Percentiles rank a stretch among this genome's conserved stretches.
Evolutionary conservation across 2,113 vertebrate genomes (phyloP).

Genomic region (Albula glossodonta): DNA sequence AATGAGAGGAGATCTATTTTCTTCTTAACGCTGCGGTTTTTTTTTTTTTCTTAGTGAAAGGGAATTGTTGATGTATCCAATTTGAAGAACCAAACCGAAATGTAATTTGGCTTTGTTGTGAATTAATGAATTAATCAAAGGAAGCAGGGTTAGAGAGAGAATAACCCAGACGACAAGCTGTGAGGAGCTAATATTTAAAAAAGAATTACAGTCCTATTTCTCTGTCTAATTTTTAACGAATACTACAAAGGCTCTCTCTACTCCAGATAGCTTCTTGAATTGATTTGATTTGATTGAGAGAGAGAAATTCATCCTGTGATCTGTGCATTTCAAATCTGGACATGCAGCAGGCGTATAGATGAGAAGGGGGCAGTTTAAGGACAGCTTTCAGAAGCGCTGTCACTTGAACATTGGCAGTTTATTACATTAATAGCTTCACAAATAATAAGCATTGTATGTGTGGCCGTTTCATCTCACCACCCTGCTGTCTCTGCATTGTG

Average conservation of each 20-base stretch:
- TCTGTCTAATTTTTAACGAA: conserved; percentile 60
- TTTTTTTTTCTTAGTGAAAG: conserved; percentile 42
- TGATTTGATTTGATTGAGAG: conserved; percentile 71
- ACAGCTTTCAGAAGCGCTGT: background rate
- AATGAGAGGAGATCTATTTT: conserved; percentile 65
- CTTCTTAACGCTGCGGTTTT: conserved; percentile 56
- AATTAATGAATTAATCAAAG: conserved; percentile 74
- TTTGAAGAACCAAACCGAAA: conserved; percentile 56
- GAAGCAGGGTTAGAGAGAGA: conserved; percentile 45
- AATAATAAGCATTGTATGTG: too few relatives aligned
- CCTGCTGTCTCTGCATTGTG: too few relatives aligned
- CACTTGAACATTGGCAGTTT: too few relatives aligned
- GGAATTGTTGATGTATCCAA: conserved; percentile 63
- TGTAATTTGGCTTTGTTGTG: conserved; percentile 64
- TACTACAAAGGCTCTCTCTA: conserved; percentile 54
- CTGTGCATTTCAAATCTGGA: conserved; percentile 55
- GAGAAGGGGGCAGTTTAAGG: conserved; percentile 1
- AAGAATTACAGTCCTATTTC: conserved; percentile 72
- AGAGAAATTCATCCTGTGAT: conserved; percentile 71
- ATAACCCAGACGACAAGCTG: conserved; percentile 47
- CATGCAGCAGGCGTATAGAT: background rate
- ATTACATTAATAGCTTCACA: too few relatives aligned
- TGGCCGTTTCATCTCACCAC: too few relatives aligned
- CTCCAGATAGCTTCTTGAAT: conserved; percentile 53
- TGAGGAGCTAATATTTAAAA: conserved; percentile 65